These are phyloP conservation scores for Tetraneura akinire DNA, from an alignment of 1,140 invertebrate genomes.

Conservation along the genomic window DNA sequence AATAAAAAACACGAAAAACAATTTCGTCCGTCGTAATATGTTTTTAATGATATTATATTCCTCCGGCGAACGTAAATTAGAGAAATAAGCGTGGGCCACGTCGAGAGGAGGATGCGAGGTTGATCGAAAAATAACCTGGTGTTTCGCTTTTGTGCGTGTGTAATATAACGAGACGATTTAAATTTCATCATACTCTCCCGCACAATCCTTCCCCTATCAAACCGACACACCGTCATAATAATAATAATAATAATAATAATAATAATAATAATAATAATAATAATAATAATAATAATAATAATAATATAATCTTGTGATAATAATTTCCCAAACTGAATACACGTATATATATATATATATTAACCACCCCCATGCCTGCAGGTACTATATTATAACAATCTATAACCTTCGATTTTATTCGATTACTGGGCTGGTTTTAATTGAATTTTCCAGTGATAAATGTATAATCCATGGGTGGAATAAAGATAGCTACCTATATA, in stretches of 20 bases:
- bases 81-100: not conserved
- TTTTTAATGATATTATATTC: constrained; percentile 21
- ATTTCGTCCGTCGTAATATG: not conserved
- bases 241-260: too few relatives aligned
- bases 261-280: too few relatives aligned
- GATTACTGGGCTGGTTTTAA: constrained; percentile 43
- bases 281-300: too few relatives aligned
- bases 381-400: not conserved
- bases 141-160: not conserved
- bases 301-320: constrained; percentile 21
- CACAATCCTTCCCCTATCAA: not conserved
- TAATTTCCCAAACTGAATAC: constrained; percentile 39
- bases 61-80: not conserved
- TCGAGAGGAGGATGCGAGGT: not conserved
- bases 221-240: not conserved
- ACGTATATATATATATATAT: not conserved
- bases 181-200: constrained; percentile 39
- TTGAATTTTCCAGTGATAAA: constrained; percentile 49
- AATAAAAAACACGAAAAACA: constrained; percentile 11
- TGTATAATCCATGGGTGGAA: constrained; percentile 32
- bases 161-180: constrained; percentile 26
- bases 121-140: constrained; percentile 29
- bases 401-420: constrained; percentile 35
- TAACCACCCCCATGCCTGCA: too few relatives aligned
- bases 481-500: not conserved